A percentile compares a stretch with the other conserved stretches of the same genome.
Conservation (phyloP, 1,140 invertebrate species). For the Papilio machaon region DNA sequence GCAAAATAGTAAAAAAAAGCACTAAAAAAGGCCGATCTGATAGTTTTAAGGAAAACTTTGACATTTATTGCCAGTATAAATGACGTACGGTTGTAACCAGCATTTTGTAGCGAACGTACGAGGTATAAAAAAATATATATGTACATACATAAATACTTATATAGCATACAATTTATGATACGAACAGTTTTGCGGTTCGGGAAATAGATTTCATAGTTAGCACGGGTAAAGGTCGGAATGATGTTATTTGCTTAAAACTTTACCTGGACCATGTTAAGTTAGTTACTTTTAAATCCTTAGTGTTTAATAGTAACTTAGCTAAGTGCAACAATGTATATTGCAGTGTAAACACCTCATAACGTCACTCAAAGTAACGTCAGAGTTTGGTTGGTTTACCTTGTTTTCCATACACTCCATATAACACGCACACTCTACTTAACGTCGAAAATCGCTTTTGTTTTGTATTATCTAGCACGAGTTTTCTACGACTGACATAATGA, state of each 20-base stretch:
- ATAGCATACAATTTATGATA: slow-evolving; percentile 60
- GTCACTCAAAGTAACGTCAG: too few relatives aligned
- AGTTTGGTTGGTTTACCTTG: too few relatives aligned
- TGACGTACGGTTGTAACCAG: slow-evolving; percentile 57
- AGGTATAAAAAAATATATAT: slow-evolving; percentile 49
- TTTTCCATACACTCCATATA: too few relatives aligned
- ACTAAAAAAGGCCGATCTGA: slow-evolving; percentile 44
- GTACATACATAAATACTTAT: slow-evolving; percentile 42
- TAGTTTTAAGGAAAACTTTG: slow-evolving; percentile 64
- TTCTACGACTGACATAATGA: too few relatives aligned
- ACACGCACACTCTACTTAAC: too few relatives aligned
- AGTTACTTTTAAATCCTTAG: too few relatives aligned
- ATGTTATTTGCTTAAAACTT: not conserved
- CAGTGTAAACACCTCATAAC: too few relatives aligned
- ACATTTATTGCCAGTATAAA: slow-evolving; percentile 65
- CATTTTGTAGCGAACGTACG: slow-evolving; percentile 50
- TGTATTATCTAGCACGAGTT: too few relatives aligned
- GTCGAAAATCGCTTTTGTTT: too few relatives aligned
- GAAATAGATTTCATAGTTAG: slow-evolving; percentile 58
- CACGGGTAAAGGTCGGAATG: slow-evolving; percentile 42
- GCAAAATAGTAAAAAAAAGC: slow-evolving; percentile 38
- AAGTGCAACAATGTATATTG: too few relatives aligned
- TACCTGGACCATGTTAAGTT: not conserved
- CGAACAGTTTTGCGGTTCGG: slow-evolving; percentile 50
- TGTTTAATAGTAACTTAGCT: too few relatives aligned